phyloP scores from a whole-genome alignment of 1,140 invertebrate genomes.

The Aleiodes sp. region DNA sequence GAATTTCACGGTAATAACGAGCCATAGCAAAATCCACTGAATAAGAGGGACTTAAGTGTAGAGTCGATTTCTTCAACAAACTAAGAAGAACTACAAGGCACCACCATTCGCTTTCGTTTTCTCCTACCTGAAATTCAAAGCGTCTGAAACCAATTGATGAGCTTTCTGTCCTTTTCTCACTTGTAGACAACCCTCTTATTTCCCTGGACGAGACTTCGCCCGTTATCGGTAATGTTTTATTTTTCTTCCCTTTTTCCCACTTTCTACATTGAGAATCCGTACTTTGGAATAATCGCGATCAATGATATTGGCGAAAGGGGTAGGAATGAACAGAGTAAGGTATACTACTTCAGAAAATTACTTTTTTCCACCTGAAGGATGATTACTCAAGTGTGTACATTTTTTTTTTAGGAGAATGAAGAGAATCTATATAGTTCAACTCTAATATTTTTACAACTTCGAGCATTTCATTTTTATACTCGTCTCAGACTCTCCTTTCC shows the following conservation, averaged over 20 bases:
- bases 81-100: neutral
- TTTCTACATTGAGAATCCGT: neutral
- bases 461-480: no score
- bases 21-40: neutral
- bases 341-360: neutral
- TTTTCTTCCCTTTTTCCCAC: neutral
- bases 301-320: neutral
- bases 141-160: conserved; percentile 4
- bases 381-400: neutral
- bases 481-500: no score
- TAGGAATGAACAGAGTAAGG: neutral
- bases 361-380: neutral
- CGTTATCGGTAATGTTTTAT: neutral
- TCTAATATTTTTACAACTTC: no score
- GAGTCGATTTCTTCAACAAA: neutral
- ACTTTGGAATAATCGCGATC: neutral
- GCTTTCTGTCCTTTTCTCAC: neutral
- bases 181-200: neutral
- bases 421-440: neutral
- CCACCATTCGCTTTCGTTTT: neutral
- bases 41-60: neutral
- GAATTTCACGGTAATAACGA: neutral
- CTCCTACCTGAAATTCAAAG: neutral
- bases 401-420: neutral
- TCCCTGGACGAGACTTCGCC: conserved; percentile 13